Percentiles rank a stretch among this genome's conserved stretches.
Evolutionary conservation across 2,113 vertebrate species (phyloP).

Genomic region (Prunella fulvescens): DNA sequence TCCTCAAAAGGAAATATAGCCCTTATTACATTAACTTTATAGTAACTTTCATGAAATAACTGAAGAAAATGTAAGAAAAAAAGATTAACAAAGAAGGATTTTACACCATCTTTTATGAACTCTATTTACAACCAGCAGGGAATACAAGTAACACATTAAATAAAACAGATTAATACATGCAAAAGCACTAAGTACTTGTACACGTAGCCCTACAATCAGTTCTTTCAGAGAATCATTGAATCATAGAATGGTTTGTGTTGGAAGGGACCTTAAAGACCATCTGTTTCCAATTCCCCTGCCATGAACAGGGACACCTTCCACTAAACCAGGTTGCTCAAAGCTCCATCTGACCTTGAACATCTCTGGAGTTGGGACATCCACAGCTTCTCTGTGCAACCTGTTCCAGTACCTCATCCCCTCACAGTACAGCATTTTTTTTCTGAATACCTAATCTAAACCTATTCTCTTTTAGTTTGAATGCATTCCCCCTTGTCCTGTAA

Average conservation of each 20-base stretch:
- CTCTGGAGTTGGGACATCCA: not conserved
- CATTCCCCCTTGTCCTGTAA: not conserved
- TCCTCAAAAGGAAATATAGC: not conserved
- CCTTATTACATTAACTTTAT: not conserved
- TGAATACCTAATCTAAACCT: not conserved
- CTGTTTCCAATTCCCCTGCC: not conserved
- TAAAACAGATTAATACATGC: not conserved
- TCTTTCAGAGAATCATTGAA: not conserved
- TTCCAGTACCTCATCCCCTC: not conserved
- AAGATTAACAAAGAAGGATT: not conserved
- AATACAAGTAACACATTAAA: not conserved
- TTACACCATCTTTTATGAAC: not conserved
- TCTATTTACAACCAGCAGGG: not conserved
- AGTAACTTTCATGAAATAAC: not conserved
- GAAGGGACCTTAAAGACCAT: not conserved
- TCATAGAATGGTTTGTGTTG: not conserved
- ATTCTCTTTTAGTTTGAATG: not conserved
- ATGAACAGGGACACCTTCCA: not conserved
- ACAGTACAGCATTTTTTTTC: not conserved
- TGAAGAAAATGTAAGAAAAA: not conserved
- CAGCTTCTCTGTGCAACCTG: not conserved
- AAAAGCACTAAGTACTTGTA: not conserved
- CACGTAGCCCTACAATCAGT: not conserved
- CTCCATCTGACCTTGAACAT: not conserved
- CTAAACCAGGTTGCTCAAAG: not conserved